Evolutionary conservation across 2,888 invertebrate genomes (phyloP), one percentile per base, ranked within the genome.

Genomic region (Brachynemurus nebulosus): DNA sequence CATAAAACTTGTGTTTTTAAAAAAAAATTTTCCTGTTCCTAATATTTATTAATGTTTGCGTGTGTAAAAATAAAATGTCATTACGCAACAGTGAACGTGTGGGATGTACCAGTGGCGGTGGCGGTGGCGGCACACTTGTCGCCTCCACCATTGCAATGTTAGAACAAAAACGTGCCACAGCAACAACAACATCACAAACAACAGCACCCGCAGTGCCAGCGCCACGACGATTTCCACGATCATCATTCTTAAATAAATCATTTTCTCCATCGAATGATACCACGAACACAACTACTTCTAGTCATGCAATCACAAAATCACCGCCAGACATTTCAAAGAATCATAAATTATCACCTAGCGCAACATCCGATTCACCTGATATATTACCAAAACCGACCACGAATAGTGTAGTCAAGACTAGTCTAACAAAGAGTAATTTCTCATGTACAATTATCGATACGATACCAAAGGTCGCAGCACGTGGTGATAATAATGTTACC

Each of bases 141-240:
- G 76, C 77, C 48, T 74, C 76, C 8, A 67, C 67, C n/a, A 65
- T 68, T 27, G 67, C 69, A 40, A 64, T 66, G 44, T 58, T 68
- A 48, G 67, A 69, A 56, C 60, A 62, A 50, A 64, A 66, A 49
- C 53, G 55, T 44, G 54, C 61, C 67, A 47, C 42, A 39, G 34
- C 27, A 14, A 42, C 43, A 34, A 37, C 36, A 42, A 45, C 36
- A 37, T 16, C 33, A 8, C 12, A 20, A 23, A 25, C 14, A 17
- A n/a, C 12, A 34, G n/a, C 18, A 16, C 42, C 23, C 12, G 19
- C 16, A 12, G 19, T 66, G 68, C 68, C 69, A 69, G 69, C 62
- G 68, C 69, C 63, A 67, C 67, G 61, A 68, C 69, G 61, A 68
- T 62, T 60, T 60, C 68, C 51, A 68, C 69, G 54, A 66, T 67